Evolutionary conservation across 2,113 vertebrate species (phyloP).

Genomic region (Rhynchopsitta pachyrhyncha): DNA sequence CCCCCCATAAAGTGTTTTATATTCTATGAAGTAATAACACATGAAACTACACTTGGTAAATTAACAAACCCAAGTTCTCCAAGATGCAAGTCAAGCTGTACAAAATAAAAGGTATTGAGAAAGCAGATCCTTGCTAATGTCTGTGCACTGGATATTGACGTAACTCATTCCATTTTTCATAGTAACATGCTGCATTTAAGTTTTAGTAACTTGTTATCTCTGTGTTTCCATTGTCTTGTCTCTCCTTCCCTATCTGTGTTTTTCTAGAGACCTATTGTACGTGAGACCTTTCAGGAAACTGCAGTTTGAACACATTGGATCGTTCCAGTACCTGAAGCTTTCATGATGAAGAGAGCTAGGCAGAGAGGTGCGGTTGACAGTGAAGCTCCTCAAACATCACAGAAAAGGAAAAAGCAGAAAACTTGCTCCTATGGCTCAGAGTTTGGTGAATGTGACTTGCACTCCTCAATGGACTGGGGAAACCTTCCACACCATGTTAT

Average conservation of each 20-base stretch:
- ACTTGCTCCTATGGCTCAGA: background rate
- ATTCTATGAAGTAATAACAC: background rate
- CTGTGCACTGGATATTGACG: background rate
- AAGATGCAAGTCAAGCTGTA: background rate
- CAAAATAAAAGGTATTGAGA: background rate
- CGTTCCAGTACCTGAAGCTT: background rate
- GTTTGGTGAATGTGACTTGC: background rate
- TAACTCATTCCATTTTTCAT: background rate
- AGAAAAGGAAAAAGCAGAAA: conserved; percentile 76
- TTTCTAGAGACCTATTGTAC: background rate
- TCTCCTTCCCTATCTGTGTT: background rate
- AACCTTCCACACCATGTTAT: conserved; percentile 82
- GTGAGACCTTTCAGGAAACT: background rate
- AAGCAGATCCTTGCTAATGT: background rate
- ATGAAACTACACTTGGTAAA: background rate
- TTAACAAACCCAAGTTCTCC: background rate
- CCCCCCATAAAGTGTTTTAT: background rate
- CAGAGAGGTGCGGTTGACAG: conserved; percentile 63
- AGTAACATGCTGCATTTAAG: background rate
- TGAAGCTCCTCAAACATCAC: conserved; percentile 60
- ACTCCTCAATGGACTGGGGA: conserved; percentile 75
- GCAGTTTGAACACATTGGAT: background rate
- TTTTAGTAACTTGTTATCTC: background rate
- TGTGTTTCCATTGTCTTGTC: background rate
- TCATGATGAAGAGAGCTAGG: conserved; percentile 82